Conservation (phyloP, 2,113 vertebrate species). For the Eubucco bourcierii region DNA sequence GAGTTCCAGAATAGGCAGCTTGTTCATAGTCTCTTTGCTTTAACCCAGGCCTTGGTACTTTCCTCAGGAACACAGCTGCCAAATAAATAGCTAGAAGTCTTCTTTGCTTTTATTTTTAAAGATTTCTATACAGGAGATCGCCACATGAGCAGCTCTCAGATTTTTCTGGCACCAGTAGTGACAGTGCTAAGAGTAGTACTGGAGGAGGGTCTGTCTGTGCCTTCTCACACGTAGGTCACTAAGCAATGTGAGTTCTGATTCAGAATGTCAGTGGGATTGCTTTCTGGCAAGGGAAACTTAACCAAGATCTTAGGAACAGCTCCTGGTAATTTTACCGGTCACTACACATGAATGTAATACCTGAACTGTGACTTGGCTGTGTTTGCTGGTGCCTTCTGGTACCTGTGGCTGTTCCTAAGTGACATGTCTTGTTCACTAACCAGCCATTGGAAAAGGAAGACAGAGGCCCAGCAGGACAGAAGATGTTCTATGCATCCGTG, state of each 20-base stretch:
- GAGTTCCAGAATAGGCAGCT: accelerated
- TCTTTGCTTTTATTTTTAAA: neutral
- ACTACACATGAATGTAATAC: accelerated
- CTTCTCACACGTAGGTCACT: accelerated
- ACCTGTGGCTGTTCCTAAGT: accelerated
- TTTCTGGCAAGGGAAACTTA: neutral
- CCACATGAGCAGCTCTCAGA: accelerated
- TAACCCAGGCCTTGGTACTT: neutral
- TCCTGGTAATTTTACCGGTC: neutral
- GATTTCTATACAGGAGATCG: accelerated
- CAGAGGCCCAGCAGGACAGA: neutral
- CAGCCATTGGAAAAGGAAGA: neutral
- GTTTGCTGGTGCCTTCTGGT: neutral
- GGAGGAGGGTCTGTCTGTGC: neutral
- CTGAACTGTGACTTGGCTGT: neutral
- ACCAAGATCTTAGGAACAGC: neutral
- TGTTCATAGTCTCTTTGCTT: accelerated
- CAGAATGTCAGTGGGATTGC: neutral
- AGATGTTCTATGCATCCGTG: neutral
- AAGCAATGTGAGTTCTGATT: neutral
- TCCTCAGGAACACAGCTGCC: neutral
- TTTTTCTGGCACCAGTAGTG: accelerated
- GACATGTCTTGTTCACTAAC: neutral
- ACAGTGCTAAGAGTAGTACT: neutral
- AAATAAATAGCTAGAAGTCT: accelerated